Base-by-base conservation (phyloP, 1,140 invertebrate species). In the Schlechtendalia chinensis region DNA sequence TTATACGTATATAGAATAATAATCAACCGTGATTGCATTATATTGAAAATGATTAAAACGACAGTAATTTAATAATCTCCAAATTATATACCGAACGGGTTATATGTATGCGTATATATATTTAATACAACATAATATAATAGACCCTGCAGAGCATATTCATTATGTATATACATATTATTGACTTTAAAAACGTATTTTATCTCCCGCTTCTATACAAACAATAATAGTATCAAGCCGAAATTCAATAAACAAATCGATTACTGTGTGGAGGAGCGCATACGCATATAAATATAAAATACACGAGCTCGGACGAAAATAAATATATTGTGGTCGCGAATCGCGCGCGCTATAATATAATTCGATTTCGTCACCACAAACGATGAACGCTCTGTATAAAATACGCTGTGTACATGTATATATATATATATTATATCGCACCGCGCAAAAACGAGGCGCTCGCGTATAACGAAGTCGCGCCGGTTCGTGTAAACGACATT, bases 401-500 rank as follows among this genome's bases (percentile, higher is more conserved):
- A 54, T 39, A 69, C 47, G 72, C 8, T 39, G 8, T 8, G 8
- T 39, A 39, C 32, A 39, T 8, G 8, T 39, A 39, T 39, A 39
- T 39, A 39, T 39, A 8, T 39, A 39, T 39, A 39, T 39, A 8
- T 39, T 39, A 3, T 39, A 39, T 39, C 32, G 32, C 32, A 39
- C 32, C 8, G 8, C 32, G 32, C 32, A 39, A 8, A 39, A 39
- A 39, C 8, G 32, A 39, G 3, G 8, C 32, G 32, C 32, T 8
- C 56, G 39, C 72, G 19, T 74, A 74, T 74, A 69, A 77, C 59
- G 74, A 77, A 77, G 56, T 77, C 39, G 19, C 39, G 19, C 39
- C 39, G 22, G 75, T 58, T 79, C n/a, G 75, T 61, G 75, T 79
- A 79, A 79, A 79, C 75, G 75, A 59, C 56, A 63, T 61, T 79